Evolutionary conservation across 1,140 invertebrate genomes (phyloP).

Genomic region (Trypoxylus dichotomus): DNA sequence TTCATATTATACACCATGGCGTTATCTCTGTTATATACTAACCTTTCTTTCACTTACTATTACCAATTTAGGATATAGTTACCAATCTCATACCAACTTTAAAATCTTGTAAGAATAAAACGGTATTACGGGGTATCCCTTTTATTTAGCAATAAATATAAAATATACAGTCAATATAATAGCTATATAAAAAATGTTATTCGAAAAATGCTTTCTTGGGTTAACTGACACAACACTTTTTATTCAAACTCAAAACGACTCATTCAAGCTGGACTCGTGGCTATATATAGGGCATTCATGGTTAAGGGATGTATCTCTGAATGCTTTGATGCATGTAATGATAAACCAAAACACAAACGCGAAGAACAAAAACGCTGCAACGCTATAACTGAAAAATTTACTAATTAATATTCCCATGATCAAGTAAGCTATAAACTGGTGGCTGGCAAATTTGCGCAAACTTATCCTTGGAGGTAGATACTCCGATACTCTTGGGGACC

Average conservation of each 20-base stretch:
- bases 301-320: not conserved
- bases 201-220: too few species aligned
- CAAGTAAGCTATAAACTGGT: slow-evolving; percentile 59
- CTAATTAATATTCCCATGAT: slow-evolving; percentile 40
- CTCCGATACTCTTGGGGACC: slow-evolving; percentile 59
- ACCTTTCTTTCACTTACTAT: too few species aligned
- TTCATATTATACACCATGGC: too few species aligned
- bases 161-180: too few species aligned
- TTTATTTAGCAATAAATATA: too few species aligned
- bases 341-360: slow-evolving; percentile 40
- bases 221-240: not conserved
- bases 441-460: slow-evolving; percentile 68
- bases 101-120: too few species aligned
- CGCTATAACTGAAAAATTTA: slow-evolving; percentile 41
- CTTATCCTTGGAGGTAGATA: slow-evolving; percentile 69
- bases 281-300: not conserved
- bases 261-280: not conserved
- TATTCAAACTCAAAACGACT: not conserved
- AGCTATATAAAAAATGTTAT: too few species aligned
- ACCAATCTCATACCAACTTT: too few species aligned
- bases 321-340: slow-evolving; percentile 41
- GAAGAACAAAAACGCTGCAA: slow-evolving; percentile 40
- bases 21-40: too few species aligned
- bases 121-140: too few species aligned
- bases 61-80: too few species aligned